A percentile compares a stretch with the other conserved stretches of the same genome.
Conservation (phyloP, 2,888 invertebrate genomes). For the Epiblema foenella region DNA sequence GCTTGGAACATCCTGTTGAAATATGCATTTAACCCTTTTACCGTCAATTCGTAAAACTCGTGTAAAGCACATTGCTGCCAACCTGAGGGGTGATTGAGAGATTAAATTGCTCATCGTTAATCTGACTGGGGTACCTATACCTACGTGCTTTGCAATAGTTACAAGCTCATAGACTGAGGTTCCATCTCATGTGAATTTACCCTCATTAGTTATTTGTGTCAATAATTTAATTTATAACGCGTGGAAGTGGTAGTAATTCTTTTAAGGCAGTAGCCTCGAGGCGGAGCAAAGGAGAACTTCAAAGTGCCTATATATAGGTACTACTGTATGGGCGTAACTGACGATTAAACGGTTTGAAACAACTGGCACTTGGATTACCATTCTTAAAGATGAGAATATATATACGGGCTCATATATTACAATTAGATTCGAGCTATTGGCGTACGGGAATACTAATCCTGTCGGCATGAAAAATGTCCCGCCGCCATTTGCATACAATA, state of each 20-base stretch:
- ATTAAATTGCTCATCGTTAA: slow-evolving; percentile 33
- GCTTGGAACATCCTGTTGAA: slow-evolving; percentile 17
- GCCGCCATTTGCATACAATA: slow-evolving; percentile 79
- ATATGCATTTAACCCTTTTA: slow-evolving; percentile 15
- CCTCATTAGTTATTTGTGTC: background rate
- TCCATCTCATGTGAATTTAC: background rate
- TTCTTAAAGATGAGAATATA: background rate
- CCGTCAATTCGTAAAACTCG: slow-evolving; percentile 12
- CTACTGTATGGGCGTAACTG: background rate
- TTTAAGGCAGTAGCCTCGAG: no score
- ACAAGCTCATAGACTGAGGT: slow-evolving; percentile 24
- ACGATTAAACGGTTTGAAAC: background rate
- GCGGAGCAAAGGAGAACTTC: background rate
- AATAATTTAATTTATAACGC: background rate
- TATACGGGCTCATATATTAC: slow-evolving; percentile 9
- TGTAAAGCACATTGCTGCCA: slow-evolving; percentile 6
- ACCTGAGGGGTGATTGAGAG: no score
- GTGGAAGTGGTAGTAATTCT: no score
- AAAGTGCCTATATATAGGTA: background rate
- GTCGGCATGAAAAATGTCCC: slow-evolving; percentile 67
- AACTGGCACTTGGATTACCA: background rate
- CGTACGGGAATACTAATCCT: slow-evolving; percentile 55
- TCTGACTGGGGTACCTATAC: slow-evolving; percentile 39
- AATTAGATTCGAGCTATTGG: slow-evolving; percentile 49
- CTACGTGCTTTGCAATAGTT: slow-evolving; percentile 48